Percentiles rank a stretch among this genome's conserved stretches.
These are phyloP conservation scores for Takifugu bimaculatus DNA, from an alignment of 2,113 vertebrate species.

Conservation along the genomic window DNA sequence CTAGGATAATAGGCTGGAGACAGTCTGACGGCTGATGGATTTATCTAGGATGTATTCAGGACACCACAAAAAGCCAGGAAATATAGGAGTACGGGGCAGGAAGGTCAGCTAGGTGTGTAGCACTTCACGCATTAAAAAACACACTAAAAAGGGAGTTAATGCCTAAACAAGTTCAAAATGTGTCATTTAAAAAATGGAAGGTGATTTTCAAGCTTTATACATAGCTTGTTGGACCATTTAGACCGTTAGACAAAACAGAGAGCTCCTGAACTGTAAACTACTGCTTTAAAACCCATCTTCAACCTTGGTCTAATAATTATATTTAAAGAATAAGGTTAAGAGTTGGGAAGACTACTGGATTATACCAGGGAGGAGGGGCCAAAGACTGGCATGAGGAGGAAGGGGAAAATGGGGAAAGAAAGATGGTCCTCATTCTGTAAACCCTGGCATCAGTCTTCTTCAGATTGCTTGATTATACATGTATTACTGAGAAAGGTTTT, in stretches of 20 bases:
- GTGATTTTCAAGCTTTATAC: slow-evolving; percentile 1
- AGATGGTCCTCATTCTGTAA: slow-evolving; percentile 8
- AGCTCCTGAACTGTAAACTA: slow-evolving; percentile 47
- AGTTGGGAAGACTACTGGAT: slow-evolving; percentile 52
- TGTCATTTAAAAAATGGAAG: no score
- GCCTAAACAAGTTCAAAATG: background rate
- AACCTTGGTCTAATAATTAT: slow-evolving; percentile 62
- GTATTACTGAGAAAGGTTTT: background rate
- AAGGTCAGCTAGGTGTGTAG: slow-evolving; percentile 24
- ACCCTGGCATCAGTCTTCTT: slow-evolving; percentile 52
- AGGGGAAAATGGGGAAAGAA: slow-evolving; percentile 26
- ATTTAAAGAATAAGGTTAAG: slow-evolving; percentile 46
- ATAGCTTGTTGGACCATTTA: background rate
- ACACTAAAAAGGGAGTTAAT: background rate
- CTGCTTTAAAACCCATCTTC: slow-evolving; percentile 48
- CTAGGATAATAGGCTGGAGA: slow-evolving; percentile 11
- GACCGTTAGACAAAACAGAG: slow-evolving; percentile 36
- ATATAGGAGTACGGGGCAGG: slow-evolving; percentile 40
- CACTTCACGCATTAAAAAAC: background rate
- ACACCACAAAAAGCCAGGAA: slow-evolving; percentile 59
- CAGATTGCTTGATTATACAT: slow-evolving; percentile 48
- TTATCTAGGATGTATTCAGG: slow-evolving; percentile 48
- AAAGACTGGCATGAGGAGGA: slow-evolving; percentile 19
- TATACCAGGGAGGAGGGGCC: slow-evolving; percentile 47
- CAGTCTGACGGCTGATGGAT: slow-evolving; percentile 29